These are phyloP conservation scores for Trichopoda pennipes DNA, from an alignment of 2,888 invertebrate genomes.

Conservation along the genomic window DNA sequence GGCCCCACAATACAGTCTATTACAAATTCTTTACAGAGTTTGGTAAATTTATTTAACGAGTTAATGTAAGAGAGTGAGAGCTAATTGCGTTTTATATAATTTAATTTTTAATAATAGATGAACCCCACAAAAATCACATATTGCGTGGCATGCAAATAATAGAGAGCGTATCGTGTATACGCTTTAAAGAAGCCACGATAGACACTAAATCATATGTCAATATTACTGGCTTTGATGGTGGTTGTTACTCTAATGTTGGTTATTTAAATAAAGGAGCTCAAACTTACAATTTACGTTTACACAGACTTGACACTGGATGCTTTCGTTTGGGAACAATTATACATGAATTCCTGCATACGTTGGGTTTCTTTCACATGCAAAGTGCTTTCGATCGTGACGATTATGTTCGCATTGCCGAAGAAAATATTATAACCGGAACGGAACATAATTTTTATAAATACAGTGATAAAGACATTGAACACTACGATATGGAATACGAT, in stretches of 20 bases:
- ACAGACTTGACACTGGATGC: constrained; percentile 75
- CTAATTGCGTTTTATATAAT: no score
- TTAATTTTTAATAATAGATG: constrained; percentile 71
- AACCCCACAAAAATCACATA: constrained; percentile 84
- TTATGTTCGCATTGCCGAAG: constrained; percentile 83
- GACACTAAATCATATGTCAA: constrained; percentile 72
- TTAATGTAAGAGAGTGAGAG: no score
- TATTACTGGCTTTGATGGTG: constrained; percentile 79
- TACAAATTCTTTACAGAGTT: constrained; percentile 83
- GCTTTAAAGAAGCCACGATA: constrained; percentile 84
- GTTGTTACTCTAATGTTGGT: constrained; percentile 90
- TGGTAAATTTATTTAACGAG: constrained; percentile 34
- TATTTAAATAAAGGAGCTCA: constrained; percentile 81
- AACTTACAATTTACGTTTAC: constrained; percentile 75
- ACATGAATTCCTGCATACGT: constrained; percentile 89
- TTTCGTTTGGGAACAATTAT: constrained; percentile 83
- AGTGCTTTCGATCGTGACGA: constrained; percentile 88
- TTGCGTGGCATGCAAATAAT: constrained; percentile 86
- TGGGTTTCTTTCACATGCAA: constrained; percentile 91
- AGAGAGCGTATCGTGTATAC: constrained; percentile 87
- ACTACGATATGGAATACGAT: constrained; percentile 87
- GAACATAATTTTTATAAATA: constrained; percentile 87
- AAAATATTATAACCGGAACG: constrained; percentile 82
- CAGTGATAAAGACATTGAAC: constrained; percentile 82
- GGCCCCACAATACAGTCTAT: constrained; percentile 86